Percentiles rank a stretch among this genome's conserved stretches.
Conservation (phyloP, 1,140 invertebrate genomes). For the Penaeus japonicus region DNA sequence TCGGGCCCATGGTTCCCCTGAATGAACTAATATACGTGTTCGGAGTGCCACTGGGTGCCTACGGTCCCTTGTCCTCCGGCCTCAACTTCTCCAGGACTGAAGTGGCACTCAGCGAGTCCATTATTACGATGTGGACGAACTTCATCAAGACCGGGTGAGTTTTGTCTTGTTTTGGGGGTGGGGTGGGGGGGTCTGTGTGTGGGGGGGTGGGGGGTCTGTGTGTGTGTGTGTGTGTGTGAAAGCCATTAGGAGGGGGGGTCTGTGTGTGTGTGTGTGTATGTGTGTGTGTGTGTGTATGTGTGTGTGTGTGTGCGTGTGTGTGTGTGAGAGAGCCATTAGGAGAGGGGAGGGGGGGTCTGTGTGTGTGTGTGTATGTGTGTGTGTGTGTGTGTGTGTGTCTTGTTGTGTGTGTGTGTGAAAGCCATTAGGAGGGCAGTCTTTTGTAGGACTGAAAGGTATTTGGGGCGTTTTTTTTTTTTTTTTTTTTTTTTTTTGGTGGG, state of each 20-base stretch:
- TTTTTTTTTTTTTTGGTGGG: too few relatives aligned
- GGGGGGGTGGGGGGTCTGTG: neutral
- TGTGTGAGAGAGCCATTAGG: too few relatives aligned
- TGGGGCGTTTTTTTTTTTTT: too few relatives aligned
- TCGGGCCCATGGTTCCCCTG: neutral
- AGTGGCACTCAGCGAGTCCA: constrained; percentile 76
- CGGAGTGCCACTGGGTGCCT: constrained; percentile 72
- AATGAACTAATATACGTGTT: constrained; percentile 87
- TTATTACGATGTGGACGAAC: constrained; percentile 72
- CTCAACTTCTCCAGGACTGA: constrained; percentile 79
- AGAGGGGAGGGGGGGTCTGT: too few relatives aligned
- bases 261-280: neutral
- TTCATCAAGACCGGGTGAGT: constrained; percentile 68
- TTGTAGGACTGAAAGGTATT: too few relatives aligned
- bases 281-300: too few relatives aligned
- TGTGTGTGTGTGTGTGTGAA: neutral
- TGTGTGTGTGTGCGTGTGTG: too few relatives aligned
- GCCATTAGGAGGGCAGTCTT: too few relatives aligned
- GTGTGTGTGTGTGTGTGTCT: too few relatives aligned
- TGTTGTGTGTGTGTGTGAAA: too few relatives aligned
- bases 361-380: too few relatives aligned
- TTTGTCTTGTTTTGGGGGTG: neutral
- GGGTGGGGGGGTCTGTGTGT: neutral
- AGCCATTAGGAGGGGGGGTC: neutral
- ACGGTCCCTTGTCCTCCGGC: constrained; percentile 26